Conservation (phyloP, 2,797 vertebrate species). For the Harpagifer antarcticus region DNA sequence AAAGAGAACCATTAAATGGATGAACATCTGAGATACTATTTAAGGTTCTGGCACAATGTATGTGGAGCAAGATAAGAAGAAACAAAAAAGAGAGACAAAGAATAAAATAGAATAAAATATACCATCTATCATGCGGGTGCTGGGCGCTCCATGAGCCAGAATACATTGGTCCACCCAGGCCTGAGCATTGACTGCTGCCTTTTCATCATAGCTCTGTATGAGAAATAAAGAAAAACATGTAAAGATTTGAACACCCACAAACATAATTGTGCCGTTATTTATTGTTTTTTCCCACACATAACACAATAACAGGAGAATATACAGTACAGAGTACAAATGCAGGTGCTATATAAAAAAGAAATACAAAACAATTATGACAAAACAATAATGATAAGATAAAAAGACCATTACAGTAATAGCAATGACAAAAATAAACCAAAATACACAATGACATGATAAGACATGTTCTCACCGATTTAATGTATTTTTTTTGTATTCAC, state of each 20-base stretch:
- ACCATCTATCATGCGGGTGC: conserved; percentile 68
- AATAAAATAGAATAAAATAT: conserved; percentile 10
- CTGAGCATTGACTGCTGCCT: conserved; percentile 62
- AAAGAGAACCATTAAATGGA: conserved; percentile 15
- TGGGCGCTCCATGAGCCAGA: conserved; percentile 65
- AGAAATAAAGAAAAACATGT: neutral
- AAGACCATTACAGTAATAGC: no score
- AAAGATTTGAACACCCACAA: neutral
- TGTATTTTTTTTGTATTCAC: neutral
- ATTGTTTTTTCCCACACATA: neutral
- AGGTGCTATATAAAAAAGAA: no score
- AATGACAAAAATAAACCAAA: no score
- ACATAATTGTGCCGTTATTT: neutral
- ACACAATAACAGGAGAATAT: no score
- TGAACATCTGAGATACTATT: conserved; percentile 7
- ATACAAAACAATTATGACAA: no score
- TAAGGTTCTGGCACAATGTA: neutral
- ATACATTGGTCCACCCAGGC: conserved; percentile 77
- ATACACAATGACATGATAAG: no score
- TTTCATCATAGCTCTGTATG: conserved; percentile 67
- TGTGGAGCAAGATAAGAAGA: neutral
- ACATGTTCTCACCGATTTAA: neutral
- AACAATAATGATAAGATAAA: no score
- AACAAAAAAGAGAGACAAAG: neutral
- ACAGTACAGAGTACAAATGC: no score